Percentiles rank a stretch among this genome's conserved stretches.
Evolutionary conservation across 2,113 vertebrate species (phyloP).

Genomic region (Entosphenus tridentatus): DNA sequence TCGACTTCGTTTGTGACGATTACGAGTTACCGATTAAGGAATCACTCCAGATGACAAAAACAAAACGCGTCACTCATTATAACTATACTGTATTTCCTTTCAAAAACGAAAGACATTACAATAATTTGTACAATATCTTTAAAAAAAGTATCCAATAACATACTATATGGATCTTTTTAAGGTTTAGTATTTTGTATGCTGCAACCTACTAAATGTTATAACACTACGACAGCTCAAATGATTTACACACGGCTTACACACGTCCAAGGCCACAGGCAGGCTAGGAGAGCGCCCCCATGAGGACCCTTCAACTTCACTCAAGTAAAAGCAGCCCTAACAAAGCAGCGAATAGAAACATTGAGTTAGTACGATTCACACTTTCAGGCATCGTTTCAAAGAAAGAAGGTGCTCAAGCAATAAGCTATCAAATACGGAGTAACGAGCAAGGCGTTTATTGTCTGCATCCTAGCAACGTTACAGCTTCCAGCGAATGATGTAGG

Average conservation of each 20-base stretch:
- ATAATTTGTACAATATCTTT: background rate
- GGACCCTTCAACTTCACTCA: background rate
- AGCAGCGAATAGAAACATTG: background rate
- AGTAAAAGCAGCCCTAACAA: background rate
- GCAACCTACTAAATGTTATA: background rate
- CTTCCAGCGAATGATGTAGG: background rate
- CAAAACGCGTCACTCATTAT: too few species aligned
- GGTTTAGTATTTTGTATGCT: background rate
- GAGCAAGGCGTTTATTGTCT: background rate
- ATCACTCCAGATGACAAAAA: too few species aligned
- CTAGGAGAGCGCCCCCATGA: background rate
- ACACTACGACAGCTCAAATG: constrained; percentile 3
- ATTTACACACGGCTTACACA: background rate
- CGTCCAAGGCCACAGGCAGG: background rate
- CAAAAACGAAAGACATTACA: too few species aligned
- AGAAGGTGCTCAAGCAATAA: background rate
- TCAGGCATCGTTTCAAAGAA: too few species aligned
- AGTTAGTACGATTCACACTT: background rate
- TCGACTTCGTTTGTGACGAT: too few species aligned
- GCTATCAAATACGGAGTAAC: background rate
- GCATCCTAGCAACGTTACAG: constrained; percentile 5
- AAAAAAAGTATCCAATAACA: constrained; percentile 4
- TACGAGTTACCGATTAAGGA: too few species aligned
- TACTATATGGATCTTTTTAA: constrained; percentile 4
- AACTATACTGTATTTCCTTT: too few species aligned